These are phyloP conservation scores for Amiota communis DNA, from an alignment of 2,888 invertebrate genomes.

Conservation along the genomic window DNA sequence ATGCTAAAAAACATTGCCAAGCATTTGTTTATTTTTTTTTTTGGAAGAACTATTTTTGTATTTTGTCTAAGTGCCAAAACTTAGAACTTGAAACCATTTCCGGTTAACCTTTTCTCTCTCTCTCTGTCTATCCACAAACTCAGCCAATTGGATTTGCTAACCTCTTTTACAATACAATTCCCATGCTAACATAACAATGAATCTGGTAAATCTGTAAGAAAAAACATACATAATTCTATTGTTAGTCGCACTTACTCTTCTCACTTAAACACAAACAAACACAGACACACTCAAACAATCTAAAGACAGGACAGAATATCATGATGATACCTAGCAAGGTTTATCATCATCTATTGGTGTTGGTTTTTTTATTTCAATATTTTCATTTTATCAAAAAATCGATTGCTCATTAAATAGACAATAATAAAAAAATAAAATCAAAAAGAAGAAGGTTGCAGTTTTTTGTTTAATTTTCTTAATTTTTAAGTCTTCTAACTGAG, in stretches of 20 bases:
- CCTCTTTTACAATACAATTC: not conserved
- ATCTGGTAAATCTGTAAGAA: not conserved
- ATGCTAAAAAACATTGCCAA: too few species aligned
- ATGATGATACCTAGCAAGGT: too few species aligned
- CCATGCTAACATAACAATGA: not conserved
- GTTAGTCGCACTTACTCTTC: not conserved
- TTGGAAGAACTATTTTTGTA: not conserved
- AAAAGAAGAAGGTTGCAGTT: conserved; percentile 54
- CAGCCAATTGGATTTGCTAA: conserved; percentile 17
- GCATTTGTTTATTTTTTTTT: not conserved
- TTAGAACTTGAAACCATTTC: not conserved
- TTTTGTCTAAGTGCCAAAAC: conserved; percentile 6
- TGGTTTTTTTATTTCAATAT: conserved; percentile 45
- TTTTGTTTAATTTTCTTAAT: conserved; percentile 31
- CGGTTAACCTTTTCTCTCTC: conserved; percentile 1
- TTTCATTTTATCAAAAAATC: not conserved
- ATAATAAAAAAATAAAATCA: conserved; percentile 23
- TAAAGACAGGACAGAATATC: not conserved
- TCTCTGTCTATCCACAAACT: not conserved
- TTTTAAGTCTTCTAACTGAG: conserved; percentile 28
- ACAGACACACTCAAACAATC: conserved; percentile 30
- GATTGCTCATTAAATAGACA: not conserved
- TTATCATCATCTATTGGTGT: conserved; percentile 50
- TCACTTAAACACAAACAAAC: conserved; percentile 23
- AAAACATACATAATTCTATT: not conserved